A percentile compares a stretch with the other conserved stretches of the same genome.
Evolutionary conservation across 1,140 invertebrate genomes (phyloP).

Genomic region (Periplaneta americana): DNA sequence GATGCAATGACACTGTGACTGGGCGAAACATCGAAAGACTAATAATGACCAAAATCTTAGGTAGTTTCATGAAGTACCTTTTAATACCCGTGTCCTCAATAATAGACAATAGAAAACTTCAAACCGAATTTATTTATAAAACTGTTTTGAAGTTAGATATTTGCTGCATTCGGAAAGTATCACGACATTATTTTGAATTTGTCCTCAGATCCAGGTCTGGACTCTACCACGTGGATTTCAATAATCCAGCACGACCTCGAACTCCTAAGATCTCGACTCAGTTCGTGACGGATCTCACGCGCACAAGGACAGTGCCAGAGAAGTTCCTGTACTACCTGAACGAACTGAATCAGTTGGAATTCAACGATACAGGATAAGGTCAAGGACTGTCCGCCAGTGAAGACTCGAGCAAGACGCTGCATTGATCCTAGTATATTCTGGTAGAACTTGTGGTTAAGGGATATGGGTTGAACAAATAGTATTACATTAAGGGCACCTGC

Average conservation of each 20-base stretch:
- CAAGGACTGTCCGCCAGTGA: no score
- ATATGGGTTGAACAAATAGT: background rate
- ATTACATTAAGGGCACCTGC: background rate
- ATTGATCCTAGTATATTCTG: background rate
- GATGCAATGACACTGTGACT: no score
- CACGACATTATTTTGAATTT: background rate
- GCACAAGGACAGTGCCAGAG: background rate
- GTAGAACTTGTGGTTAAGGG: background rate
- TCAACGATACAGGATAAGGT: background rate
- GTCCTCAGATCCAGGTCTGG: constrained; percentile 59
- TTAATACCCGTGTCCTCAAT: no score
- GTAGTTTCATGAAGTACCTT: no score
- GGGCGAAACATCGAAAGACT: no score
- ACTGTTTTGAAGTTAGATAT: no score
- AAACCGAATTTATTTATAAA: no score
- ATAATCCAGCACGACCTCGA: constrained; percentile 51
- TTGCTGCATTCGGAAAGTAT: no score
- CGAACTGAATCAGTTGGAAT: background rate
- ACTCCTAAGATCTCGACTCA: constrained; percentile 61
- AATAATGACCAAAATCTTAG: no score
- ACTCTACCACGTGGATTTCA: constrained; percentile 67
- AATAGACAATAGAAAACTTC: no score
- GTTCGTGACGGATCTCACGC: background rate
- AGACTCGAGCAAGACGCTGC: background rate
- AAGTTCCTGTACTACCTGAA: background rate